Evolutionary conservation across 2,888 invertebrate species (phyloP), one percentile per base, ranked within the genome.

Genomic region (Oconnorella tubifera): DNA sequence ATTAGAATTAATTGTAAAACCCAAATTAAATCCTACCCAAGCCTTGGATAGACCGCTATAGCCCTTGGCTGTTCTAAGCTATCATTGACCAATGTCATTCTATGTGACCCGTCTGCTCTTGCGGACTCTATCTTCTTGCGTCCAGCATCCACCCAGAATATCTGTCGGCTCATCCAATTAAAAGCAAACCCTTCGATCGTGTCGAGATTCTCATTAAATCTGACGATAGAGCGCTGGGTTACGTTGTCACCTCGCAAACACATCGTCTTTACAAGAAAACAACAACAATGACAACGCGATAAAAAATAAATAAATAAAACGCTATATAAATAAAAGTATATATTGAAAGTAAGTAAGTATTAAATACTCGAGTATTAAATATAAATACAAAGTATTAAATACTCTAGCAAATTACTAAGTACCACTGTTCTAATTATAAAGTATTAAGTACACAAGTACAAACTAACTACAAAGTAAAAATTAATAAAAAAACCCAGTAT

Each of bases 131-230:
- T 91, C 76, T 88, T 89, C 73, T 88, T 87, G 49, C 87, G 85
- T 0, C 91, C 90, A 3, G 62, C 62, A 76, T 94, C 92, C 0
- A 92, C 90, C 79, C 93, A 93, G 83, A 91, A 95, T 23, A 95
- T 80, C 64, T 90, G 88, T 66, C 90, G 88, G 0, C 90, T 90
- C 19, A 92, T 88, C 91, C 92, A 94, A 81, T 95, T 94, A 59
- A 89, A 86, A 0, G 92, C 90, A 88, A 94, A 89, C 1, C 92
- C 91, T 82, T 93, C 92, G 49, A 94, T 89, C 4, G 90, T 90
- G 25, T 88, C 86, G 64, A 92, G 79, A 72, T 90, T 88, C 0
- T 86, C 87, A 57, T 89, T 88, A 0, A 92, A 88, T 0, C 92
- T 83, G 23, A 89, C 51, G n/a, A 40, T 50, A 29, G 57, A 50